A percentile compares a stretch with the other conserved stretches of the same genome.
These are phyloP conservation scores for Procavia capensis DNA, from an alignment of 2,113 vertebrate genomes.

Conservation along the genomic window DNA sequence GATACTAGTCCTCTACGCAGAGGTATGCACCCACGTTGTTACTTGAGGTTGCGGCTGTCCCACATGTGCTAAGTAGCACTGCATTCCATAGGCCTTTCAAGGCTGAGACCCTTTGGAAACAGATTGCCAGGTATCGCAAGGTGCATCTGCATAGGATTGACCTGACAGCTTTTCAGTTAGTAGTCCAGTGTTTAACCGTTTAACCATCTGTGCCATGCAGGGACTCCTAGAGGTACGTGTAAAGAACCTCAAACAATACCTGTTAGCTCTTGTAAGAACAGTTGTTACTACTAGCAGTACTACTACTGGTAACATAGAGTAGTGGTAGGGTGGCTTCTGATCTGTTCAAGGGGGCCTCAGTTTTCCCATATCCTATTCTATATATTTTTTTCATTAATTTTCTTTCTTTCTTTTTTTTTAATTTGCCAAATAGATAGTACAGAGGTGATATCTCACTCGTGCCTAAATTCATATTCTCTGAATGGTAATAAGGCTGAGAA, in stretches of 20 bases:
- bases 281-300: background rate
- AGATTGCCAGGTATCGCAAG: background rate
- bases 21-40: background rate
- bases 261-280: background rate
- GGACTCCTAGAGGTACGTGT: background rate
- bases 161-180: background rate
- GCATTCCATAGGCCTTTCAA: background rate
- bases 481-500: background rate
- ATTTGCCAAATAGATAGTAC: background rate
- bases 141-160: background rate
- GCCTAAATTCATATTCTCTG: background rate
- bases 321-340: background rate
- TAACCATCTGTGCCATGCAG: background rate
- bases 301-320: too few relatives aligned
- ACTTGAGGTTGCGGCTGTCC: background rate
- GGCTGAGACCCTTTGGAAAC: background rate
- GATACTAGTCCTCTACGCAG: background rate
- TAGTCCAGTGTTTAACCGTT: background rate
- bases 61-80: background rate
- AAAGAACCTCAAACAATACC: too few relatives aligned
- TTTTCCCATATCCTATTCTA: background rate
- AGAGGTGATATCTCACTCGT: background rate
- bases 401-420: background rate
- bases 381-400: background rate
- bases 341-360: background rate